Evolutionary conservation across 2,797 vertebrate species (phyloP).

Genomic region (Lithobates sylvaticus): DNA sequence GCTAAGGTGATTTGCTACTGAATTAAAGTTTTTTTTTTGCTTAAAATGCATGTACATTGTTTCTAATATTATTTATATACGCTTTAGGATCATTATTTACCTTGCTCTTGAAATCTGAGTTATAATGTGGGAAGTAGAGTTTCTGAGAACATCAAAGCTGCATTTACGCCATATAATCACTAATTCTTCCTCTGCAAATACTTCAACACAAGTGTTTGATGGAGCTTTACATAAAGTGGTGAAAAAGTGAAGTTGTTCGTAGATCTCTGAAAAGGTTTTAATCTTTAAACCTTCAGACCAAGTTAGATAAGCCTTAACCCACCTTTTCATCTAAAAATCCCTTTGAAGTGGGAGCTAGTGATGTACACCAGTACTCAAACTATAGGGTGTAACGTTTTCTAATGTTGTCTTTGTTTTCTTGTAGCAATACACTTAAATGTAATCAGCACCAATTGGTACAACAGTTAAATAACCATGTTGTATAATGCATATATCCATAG

Average conservation of each 20-base stretch:
- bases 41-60: conserved; percentile 17
- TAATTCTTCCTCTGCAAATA: conserved; percentile 56
- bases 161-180: conserved; percentile 30
- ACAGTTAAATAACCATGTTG: not conserved
- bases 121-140: conserved; percentile 53
- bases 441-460: conserved; percentile 9
- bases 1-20: too few species aligned
- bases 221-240: conserved; percentile 54
- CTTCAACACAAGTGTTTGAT: conserved; percentile 60
- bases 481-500: not conserved
- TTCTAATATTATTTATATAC: not conserved
- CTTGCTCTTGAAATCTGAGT: conserved; percentile 32
- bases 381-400: not conserved
- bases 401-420: not conserved
- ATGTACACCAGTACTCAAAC: not conserved
- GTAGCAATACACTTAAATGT: not conserved
- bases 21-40: too few species aligned
- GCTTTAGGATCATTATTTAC: conserved; percentile 20
- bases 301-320: not conserved
- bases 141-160: conserved; percentile 54
- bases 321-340: conserved; percentile 37
- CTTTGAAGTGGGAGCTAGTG: not conserved
- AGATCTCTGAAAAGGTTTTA: conserved; percentile 13
- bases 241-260: conserved; percentile 4
- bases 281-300: not conserved